Evolutionary conservation across 2,888 invertebrate species (phyloP).

Genomic region (Slavum lentiscoides): DNA sequence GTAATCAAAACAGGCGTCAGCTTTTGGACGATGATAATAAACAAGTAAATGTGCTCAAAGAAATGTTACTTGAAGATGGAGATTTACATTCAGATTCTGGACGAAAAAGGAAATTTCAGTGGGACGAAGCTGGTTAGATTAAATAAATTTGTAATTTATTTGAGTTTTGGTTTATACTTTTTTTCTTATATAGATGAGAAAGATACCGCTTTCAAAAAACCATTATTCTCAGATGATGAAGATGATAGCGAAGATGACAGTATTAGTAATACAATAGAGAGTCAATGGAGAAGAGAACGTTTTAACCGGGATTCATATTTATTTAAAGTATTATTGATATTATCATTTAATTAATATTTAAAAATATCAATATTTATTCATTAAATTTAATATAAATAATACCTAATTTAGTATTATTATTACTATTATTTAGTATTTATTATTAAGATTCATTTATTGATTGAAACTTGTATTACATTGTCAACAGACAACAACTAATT

Average conservation of each 20-base stretch:
- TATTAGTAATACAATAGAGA: slow-evolving; percentile 66
- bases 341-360: background rate
- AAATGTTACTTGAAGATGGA: slow-evolving; percentile 85
- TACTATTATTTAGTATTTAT: too few relatives aligned
- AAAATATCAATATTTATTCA: background rate
- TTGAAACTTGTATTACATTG: too few relatives aligned
- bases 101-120: slow-evolving; percentile 79
- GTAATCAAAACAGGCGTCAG: slow-evolving; percentile 66
- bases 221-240: slow-evolving; percentile 44
- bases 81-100: slow-evolving; percentile 78
- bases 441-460: too few relatives aligned
- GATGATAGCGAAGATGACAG: slow-evolving; percentile 61
- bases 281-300: slow-evolving; percentile 77
- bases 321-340: slow-evolving; percentile 21
- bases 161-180: slow-evolving; percentile 55
- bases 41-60: slow-evolving; percentile 81
- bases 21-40: slow-evolving; percentile 85
- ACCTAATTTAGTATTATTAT: background rate
- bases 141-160: background rate
- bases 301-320: slow-evolving; percentile 80
- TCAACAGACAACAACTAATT: too few relatives aligned
- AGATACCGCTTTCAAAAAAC: slow-evolving; percentile 58
- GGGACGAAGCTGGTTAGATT: slow-evolving; percentile 75
- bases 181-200: slow-evolving; percentile 59
- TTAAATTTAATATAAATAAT: background rate